Percentiles rank a stretch among this genome's conserved stretches.
Evolutionary conservation across 2,888 invertebrate species (phyloP).

Genomic region (Cordylochernes scorpioides): DNA sequence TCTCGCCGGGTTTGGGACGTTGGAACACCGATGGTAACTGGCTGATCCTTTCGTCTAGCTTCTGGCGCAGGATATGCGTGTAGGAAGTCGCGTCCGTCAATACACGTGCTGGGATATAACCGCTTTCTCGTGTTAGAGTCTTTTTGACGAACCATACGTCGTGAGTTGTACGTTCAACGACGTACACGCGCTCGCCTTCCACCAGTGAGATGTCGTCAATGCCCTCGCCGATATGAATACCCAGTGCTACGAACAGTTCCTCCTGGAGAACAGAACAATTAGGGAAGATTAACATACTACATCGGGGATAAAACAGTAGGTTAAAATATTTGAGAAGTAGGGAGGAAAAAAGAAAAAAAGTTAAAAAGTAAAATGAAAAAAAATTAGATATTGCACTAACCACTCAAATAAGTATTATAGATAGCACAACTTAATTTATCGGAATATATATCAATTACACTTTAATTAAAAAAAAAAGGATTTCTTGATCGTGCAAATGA

Average conservation of each 20-base stretch:
- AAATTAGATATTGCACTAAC: too few relatives aligned
- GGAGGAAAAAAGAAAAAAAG: too few relatives aligned
- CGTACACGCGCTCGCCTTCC: constrained; percentile 63
- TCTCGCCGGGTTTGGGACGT: constrained; percentile 42
- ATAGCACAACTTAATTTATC: too few relatives aligned
- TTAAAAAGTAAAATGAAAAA: too few relatives aligned
- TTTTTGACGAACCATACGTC: constrained; percentile 85
- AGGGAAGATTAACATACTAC: constrained; percentile 1
- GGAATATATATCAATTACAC: too few relatives aligned
- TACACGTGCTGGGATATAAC: constrained; percentile 74
- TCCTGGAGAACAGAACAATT: constrained; percentile 31
- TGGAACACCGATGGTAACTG: constrained; percentile 59
- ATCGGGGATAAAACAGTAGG: neutral
- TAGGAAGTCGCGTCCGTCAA: constrained; percentile 55
- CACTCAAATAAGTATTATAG: too few relatives aligned
- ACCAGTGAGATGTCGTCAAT: constrained; percentile 63
- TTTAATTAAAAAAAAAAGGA: too few relatives aligned
- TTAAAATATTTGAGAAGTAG: too few relatives aligned
- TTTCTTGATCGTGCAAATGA: too few relatives aligned
- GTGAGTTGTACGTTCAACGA: constrained; percentile 50
- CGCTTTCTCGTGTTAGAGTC: constrained; percentile 62
- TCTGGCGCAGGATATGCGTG: constrained; percentile 53
- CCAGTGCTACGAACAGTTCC: constrained; percentile 41
- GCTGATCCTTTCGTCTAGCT: constrained; percentile 66
- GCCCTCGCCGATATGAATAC: constrained; percentile 52